A percentile compares a stretch with the other conserved stretches of the same genome.
phyloP scores from a whole-genome alignment of 2,113 vertebrate species.

The Cavia aperea region DNA sequence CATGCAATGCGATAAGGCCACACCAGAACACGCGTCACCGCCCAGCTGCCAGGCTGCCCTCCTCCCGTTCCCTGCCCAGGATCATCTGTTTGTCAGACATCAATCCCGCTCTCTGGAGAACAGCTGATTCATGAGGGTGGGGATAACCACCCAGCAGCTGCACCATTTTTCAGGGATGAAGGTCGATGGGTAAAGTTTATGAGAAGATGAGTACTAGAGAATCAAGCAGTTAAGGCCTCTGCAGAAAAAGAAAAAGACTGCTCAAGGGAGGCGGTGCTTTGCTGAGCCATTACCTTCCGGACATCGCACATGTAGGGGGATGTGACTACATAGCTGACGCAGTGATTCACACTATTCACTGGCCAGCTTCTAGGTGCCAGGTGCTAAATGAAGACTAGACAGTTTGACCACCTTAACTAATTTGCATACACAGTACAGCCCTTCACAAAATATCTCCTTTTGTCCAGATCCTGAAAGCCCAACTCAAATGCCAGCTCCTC shows the following conservation, averaged over 20 bases:
- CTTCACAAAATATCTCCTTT: not conserved
- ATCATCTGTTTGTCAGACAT: conserved; percentile 37
- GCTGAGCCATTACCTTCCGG: not conserved
- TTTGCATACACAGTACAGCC: not conserved
- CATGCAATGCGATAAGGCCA: not conserved
- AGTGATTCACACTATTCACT: not conserved
- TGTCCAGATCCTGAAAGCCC: not conserved
- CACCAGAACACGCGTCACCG: not conserved
- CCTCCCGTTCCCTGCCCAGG: not conserved
- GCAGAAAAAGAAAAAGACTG: not conserved
- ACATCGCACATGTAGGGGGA: not conserved
- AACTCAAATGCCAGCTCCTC: not conserved
- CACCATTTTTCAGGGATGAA: conserved; percentile 36
- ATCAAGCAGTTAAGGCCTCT: conserved; percentile 7
- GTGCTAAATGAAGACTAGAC: not conserved
- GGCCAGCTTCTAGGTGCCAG: not conserved
- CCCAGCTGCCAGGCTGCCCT: conserved; percentile 20
- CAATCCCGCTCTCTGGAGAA: conserved; percentile 12
- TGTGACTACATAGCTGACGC: not conserved
- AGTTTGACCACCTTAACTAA: conserved; percentile 13
- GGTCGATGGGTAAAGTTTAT: not conserved
- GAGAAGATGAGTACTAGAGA: not conserved
- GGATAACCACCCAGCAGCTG: conserved; percentile 44
- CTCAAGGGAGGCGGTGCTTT: not conserved
- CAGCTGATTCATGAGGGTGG: conserved; percentile 47